Conservation (phyloP, 2,797 vertebrate species). For the Rhinella marina region DNA sequence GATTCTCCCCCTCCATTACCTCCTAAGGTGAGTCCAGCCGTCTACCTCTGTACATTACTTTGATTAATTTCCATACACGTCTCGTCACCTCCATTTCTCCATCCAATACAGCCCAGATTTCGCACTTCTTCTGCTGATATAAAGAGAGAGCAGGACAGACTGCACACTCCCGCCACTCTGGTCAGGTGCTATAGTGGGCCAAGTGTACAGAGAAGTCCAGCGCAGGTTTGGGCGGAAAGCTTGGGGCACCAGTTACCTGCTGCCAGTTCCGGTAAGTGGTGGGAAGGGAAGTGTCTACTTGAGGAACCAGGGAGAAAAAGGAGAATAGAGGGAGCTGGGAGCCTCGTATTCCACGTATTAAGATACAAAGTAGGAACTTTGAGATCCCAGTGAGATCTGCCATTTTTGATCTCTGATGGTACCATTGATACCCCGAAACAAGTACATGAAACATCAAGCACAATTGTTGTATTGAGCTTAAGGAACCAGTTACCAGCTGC, state of each 20-base stretch:
- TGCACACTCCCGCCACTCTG: slow-evolving; percentile 67
- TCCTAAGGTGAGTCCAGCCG: slow-evolving; percentile 80
- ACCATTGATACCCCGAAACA: no score
- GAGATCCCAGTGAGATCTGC: no score
- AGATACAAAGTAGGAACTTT: no score
- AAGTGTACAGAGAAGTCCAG: slow-evolving; percentile 63
- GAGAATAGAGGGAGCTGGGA: background rate
- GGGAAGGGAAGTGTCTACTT: background rate
- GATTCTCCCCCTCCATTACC: slow-evolving; percentile 85
- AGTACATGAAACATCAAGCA: no score
- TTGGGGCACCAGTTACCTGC: slow-evolving; percentile 67
- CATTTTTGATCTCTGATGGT: no score
- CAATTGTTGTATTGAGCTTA: no score
- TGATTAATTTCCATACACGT: no score
- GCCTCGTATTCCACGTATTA: background rate
- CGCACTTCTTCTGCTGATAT: slow-evolving; percentile 83
- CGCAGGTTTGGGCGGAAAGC: slow-evolving; percentile 59
- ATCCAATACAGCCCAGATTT: slow-evolving; percentile 77
- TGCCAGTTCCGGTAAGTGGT: slow-evolving; percentile 79
- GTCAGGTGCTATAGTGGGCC: slow-evolving; percentile 84
- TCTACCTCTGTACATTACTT: background rate
- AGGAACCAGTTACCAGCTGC: no score
- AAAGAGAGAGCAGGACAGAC: slow-evolving; percentile 71
- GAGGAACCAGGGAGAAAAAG: background rate
- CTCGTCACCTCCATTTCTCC: background rate